phyloP scores from a whole-genome alignment of 2,113 vertebrate genomes.

The Thalassarche chlororhynchos region DNA sequence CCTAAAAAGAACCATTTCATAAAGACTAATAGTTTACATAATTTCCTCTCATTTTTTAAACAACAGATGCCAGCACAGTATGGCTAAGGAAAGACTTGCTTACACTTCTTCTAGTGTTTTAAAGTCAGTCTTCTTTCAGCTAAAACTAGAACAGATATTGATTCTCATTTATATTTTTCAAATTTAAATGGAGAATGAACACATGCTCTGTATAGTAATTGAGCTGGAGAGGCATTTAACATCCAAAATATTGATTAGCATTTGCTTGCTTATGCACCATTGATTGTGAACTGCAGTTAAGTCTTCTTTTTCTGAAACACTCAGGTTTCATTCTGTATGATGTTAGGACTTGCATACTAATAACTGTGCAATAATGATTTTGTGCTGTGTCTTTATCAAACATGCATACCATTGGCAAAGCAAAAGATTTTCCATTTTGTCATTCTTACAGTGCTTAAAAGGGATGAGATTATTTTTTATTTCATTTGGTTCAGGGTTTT shows the following conservation, averaged over 20 bases:
- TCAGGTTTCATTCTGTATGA: neutral
- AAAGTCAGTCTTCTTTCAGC: constrained; percentile 10
- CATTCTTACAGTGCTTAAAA: neutral
- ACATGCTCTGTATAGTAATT: constrained; percentile 12
- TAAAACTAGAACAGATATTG: constrained; percentile 27
- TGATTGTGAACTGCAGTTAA: constrained; percentile 61
- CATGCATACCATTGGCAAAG: neutral
- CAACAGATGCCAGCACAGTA: neutral
- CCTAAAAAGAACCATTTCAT: neutral
- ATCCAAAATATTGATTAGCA: constrained; percentile 43
- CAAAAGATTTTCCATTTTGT: neutral
- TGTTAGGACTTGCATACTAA: neutral
- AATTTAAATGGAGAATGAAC: constrained; percentile 59
- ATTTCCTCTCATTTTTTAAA: neutral
- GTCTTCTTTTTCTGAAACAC: neutral
- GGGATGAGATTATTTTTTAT: neutral
- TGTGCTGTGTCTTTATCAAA: neutral
- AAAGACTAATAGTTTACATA: neutral
- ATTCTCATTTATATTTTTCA: constrained; percentile 61
- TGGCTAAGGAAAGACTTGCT: neutral
- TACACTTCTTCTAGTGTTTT: neutral
- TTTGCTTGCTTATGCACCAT: constrained; percentile 48
- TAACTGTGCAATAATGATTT: neutral
- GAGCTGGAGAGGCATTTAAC: constrained; percentile 42
- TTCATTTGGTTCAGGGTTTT: neutral